phyloP scores from a whole-genome alignment of 2,113 vertebrate genomes.

The Pycnonotus jocosus region DNA sequence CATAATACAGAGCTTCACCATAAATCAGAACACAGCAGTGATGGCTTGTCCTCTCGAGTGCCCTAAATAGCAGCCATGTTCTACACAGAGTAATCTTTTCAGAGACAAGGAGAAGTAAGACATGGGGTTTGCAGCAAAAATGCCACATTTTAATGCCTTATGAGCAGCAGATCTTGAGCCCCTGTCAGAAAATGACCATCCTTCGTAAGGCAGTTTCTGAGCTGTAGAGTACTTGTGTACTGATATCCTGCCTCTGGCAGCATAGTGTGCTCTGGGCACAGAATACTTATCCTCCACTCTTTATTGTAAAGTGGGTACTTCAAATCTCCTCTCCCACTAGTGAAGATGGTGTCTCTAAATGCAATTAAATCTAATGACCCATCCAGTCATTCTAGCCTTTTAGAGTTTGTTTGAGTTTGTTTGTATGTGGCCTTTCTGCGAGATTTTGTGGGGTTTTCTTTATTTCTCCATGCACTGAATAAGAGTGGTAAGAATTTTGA shows the following conservation, averaged over 20 bases:
- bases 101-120: neutral
- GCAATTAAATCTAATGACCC: neutral
- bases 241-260: neutral
- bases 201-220: neutral
- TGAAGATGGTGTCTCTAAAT: neutral
- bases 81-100: neutral
- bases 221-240: neutral
- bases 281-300: neutral
- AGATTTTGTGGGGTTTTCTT: neutral
- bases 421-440: neutral
- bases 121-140: neutral
- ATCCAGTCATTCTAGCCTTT: neutral
- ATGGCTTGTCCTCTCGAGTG: neutral
- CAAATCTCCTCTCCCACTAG: neutral
- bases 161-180: neutral
- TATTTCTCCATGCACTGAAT: neutral
- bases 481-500: neutral
- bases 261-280: neutral
- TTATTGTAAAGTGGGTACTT: neutral
- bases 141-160: neutral
- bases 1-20: neutral
- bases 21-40: constrained; percentile 3
- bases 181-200: neutral
- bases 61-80: neutral
- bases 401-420: neutral